Evolutionary conservation across 2,888 invertebrate species (phyloP), one percentile per base, ranked within the genome.

Genomic region (Machimus rusticus): DNA sequence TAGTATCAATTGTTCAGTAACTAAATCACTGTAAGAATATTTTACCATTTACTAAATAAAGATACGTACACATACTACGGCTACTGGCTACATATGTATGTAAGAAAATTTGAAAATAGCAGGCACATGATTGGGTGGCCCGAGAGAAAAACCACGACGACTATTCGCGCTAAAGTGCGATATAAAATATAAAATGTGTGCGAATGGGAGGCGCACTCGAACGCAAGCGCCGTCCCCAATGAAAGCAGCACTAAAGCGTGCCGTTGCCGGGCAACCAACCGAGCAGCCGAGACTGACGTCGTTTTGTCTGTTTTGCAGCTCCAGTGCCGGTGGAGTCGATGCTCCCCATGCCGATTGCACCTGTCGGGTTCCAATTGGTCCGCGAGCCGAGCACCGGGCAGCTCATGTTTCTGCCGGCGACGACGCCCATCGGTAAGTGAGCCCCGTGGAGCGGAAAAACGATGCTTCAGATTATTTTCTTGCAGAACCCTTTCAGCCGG

Each of bases 321-420:
- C 94, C 95, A 93, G 93, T 96, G 90, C 95, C 96, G 87, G 94
- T 96, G 94, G 96, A 96, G 92, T 95, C 95, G 90, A 95, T 96
- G 94, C 94, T 96, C 91, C 95, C 96, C 89, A 94, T 95, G 94
- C 96, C 94, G 91, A 95, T 93, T 93, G 95, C 94, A 91, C 96
- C 96, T 88, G 95, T 96, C 88, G 97, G 97, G 88, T 96, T 96
- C 93, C 98, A 98, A 93, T 94, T 98, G 91, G 96, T 97, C 84
- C 95, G 98, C 89, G 98, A 98, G 92, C 96, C 97, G 43, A 94
- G 96, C 31, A 96, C 96, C 4, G 97, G 98, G 77, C 97, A 97
- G 90, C 94, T 97, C 88, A 94, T 97, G 89, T 95, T 97, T 89
- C 94, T 97, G 90, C 97, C 97, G 77, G 94, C 96, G 55, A 94